Percentiles rank a stretch among this genome's conserved stretches.
phyloP scores from a whole-genome alignment of 2,888 invertebrate species.

The Zhuqinia jingwanae region DNA sequence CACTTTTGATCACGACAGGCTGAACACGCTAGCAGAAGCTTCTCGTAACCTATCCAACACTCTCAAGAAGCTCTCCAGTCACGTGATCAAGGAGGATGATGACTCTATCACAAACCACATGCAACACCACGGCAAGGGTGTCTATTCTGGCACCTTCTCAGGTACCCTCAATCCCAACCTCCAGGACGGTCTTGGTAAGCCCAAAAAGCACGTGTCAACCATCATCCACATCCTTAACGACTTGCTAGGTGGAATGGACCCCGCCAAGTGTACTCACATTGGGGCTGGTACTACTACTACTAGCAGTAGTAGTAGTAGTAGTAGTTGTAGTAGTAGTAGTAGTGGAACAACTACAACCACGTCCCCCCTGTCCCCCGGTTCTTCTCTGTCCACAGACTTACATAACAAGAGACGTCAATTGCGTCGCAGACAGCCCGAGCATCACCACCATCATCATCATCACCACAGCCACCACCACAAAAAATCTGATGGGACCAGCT shows the following conservation, averaged over 20 bases:
- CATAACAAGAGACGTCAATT: conserved; percentile 52
- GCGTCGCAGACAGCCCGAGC: conserved; percentile 54
- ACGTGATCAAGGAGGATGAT: conserved; percentile 85
- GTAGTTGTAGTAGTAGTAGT: conserved; percentile 32
- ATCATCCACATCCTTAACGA: conserved; percentile 98
- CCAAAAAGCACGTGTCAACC: conserved; percentile 95
- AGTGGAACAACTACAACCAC: conserved; percentile 51
- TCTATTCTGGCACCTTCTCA: too few species aligned
- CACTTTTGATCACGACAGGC: conserved; percentile 84
- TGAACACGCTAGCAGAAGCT: conserved; percentile 89
- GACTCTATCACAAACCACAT: conserved; percentile 63
- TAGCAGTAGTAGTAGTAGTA: too few species aligned
- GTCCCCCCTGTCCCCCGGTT: conserved; percentile 47
- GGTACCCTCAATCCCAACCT: too few species aligned
- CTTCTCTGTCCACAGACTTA: conserved; percentile 40
- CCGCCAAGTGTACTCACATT: conserved; percentile 39
- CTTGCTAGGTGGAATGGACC: conserved; percentile 83
- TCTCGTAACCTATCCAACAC: conserved; percentile 96
- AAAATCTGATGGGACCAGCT: conserved; percentile 1
- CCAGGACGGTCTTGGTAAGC: too few species aligned
- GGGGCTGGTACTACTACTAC: too few species aligned
- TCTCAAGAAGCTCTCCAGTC: conserved; percentile 92
- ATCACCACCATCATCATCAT: conserved; percentile 48
- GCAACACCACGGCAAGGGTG: too few species aligned
- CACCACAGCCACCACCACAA: conserved; percentile 1